Base-by-base conservation (phyloP, 2,113 vertebrate species). In the Rhinolophus ferrumequinum region DNA sequence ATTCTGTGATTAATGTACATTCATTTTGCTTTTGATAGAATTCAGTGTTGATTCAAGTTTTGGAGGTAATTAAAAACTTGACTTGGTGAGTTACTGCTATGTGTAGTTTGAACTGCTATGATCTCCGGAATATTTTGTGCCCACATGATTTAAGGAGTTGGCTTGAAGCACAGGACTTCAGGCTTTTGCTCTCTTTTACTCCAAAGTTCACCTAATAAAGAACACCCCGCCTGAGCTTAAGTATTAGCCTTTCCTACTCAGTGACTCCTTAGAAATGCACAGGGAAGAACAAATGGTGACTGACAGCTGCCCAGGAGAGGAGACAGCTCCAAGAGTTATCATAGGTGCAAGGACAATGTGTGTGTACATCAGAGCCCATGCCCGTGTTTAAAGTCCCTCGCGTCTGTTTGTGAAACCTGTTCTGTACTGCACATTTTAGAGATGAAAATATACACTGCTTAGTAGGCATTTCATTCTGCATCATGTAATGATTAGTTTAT, bases 11-110 rank as follows among this genome's bases (percentile, higher is more conserved):
- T 91, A 90, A 97, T 93, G 84, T 67, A 50, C 58, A 84, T 90
- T 97, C 75, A 93, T 90, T 96, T 97, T 96, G 64, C 73, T 84
- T 97, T 89, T 82, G 93, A 95, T 97, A 94, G 70, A 73, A 81
- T 72, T 92, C 30, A 6, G 52, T 93, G 92, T 88, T 96, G 87
- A 94, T 93, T 96, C 76, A 96, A 95, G 87, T 85, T 95, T 96
- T 92, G 76, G 69, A 95, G 50, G 79, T 95, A 96, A 97, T 97
- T 96, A 86, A 81, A 90, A 95, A 64, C 75, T 26, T 44, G 80
- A 84, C 96, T 90, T 38, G 35, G 21, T 96, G 93, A 97, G 50
- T 97, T 95, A 92, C 88, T 82, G 60, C 70, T 79, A 24, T 52
- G 50, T 79, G 56, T 19, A 47, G 66, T 58, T 69, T 90, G 86